phyloP scores from a whole-genome alignment of 1,140 invertebrate species.

The Macrocentrus cingulum region DNA sequence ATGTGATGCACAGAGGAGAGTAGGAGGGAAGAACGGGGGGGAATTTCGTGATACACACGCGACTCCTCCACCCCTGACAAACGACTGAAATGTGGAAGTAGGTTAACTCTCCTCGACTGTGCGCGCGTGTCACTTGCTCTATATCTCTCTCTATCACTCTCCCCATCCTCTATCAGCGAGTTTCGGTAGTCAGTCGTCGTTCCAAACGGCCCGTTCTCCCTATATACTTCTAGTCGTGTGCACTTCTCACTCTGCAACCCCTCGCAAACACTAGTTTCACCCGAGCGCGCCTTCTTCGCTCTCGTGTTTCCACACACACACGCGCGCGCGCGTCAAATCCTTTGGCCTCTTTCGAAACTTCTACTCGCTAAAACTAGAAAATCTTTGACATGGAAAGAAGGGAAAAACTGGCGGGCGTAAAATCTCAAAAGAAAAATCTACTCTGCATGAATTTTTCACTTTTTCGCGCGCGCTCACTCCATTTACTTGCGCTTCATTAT shows the following conservation, averaged over 20 bases:
- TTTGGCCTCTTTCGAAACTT: no score
- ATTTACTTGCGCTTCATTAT: constrained; percentile 7
- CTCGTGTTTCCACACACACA: no score
- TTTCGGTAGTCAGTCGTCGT: constrained; percentile 3
- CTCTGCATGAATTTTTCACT: constrained; percentile 2
- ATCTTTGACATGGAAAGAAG: constrained; percentile 4
- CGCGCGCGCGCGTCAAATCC: no score
- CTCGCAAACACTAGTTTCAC: no score
- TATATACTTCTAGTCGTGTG: neutral
- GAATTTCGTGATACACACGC: constrained; percentile 25
- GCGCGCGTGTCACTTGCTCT: constrained; percentile 17
- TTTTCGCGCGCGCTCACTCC: neutral
- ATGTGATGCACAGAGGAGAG: neutral
- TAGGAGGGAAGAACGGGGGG: neutral
- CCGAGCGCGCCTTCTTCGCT: no score
- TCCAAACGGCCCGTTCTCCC: neutral
- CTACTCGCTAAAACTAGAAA: neutral
- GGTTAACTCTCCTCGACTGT: constrained; percentile 39
- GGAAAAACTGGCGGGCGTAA: neutral
- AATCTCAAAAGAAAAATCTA: neutral
- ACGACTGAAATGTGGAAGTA: constrained; percentile 48
- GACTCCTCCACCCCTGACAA: constrained; percentile 30
- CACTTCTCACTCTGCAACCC: neutral
- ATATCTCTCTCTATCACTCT: neutral
- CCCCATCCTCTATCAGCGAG: neutral